Base-by-base conservation (phyloP, 2,113 vertebrate species). In the Paradoxurus hermaphroditus region DNA sequence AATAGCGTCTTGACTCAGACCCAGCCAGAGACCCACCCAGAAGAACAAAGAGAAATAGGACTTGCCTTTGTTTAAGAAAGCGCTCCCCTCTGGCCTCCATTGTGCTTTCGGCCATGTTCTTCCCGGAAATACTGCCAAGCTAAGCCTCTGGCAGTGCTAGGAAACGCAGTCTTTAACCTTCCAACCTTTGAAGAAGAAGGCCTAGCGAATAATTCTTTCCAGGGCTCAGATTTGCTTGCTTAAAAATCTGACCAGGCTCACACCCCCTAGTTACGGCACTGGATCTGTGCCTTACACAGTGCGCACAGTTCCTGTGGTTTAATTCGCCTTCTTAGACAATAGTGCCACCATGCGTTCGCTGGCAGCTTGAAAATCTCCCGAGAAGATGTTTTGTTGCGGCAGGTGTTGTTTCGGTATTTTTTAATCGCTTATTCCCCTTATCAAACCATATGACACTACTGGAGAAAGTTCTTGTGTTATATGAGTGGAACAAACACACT, bases 1-100 rank as follows among this genome's bases (percentile, higher is more conserved):
- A 98, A 90, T 99, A 99, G 67, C 90, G 98, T 94, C 98, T 97
- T 25, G 98, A 90, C 31, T 73, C 68, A 0, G 46, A 97, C 78
- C 21, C 87, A 51, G 81, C 46, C 87, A 90, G 51, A 78, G 51
- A 97, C 31, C 96, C 85, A 94, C 88, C 91, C 36, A 98, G 27
- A n/a, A 94, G 96, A 92, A 98, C 44, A 92, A 97, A 95, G 59
- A 98, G 70, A 96, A 96, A 88, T 63, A 98, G 82, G 90, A 98
- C 97, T 98, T 98, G 97, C 89, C 86, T 98, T 97, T 94, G 96
- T 92, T 34, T 93, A 36, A 78, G 96, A 95, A 96, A 86, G 34
- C 27, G 10, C 36, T 97, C 36, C 13, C 63, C 36, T 91, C 86
- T 14, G 18, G 89, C 15, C 75, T 90, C 94, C 96, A 96, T 91